Conservation (phyloP, 2,797 vertebrate species). For the Vultur gryphus region DNA sequence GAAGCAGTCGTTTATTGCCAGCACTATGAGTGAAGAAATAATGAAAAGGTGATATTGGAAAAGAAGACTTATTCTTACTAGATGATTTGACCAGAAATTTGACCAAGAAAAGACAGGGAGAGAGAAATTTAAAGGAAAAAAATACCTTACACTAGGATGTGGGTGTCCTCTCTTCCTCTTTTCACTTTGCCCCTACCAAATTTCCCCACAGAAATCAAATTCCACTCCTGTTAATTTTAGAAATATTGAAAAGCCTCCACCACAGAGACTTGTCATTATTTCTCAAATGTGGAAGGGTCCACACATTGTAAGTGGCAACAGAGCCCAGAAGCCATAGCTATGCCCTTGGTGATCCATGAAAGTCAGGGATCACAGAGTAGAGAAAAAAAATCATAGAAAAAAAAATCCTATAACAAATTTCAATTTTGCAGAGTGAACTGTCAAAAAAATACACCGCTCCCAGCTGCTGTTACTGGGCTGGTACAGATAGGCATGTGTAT, state of each 20-base stretch:
- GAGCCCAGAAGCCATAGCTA: neutral
- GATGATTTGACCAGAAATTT: neutral
- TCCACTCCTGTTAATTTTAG: neutral
- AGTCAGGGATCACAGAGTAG: neutral
- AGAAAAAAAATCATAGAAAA: neutral
- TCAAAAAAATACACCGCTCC: neutral
- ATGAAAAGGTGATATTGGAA: neutral
- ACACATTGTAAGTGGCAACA: neutral
- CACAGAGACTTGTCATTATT: neutral
- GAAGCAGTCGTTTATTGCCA: neutral
- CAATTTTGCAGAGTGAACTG: neutral
- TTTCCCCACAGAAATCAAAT: neutral
- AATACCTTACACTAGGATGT: neutral
- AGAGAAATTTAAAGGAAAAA: neutral
- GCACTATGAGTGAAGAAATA: neutral
- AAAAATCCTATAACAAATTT: neutral
- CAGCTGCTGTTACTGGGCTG: neutral
- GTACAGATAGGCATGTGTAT: neutral
- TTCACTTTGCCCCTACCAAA: neutral
- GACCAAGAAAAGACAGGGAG: neutral
- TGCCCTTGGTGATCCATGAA: neutral
- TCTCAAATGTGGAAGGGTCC: neutral
- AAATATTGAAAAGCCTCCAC: neutral
- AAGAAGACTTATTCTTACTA: neutral
- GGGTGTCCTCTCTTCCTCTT: neutral